Evolutionary conservation across 2,888 invertebrate species (phyloP), one percentile per base, ranked within the genome.

Genomic region (Drosophila silvestris): DNA sequence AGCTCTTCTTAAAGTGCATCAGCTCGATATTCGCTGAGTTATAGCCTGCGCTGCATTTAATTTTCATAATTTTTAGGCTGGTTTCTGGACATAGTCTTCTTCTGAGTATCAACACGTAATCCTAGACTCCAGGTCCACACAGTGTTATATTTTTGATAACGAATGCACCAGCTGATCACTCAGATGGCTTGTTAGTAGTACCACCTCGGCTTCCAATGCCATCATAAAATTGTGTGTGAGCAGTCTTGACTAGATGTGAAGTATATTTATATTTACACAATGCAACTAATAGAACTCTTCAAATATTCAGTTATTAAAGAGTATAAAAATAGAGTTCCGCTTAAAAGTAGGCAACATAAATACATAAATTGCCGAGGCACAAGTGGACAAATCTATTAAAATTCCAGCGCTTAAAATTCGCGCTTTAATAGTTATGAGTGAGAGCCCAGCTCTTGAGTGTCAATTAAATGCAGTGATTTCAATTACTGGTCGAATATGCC

Each of bases 391-490:
- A 1, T 14, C 16, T 0, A 19, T 12, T 22, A n/a, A 37, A 32
- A 9, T 58, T 50, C 58, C 12, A 22, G 35, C n/a, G 26, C 26
- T 26, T 26, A 26, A 26, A 26, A 26, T 26, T n/a, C 3, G 9
- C 5, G 3, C 39, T 61, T 35, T 41, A 57, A 77, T 57, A 28
- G 53, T 35, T 57, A 64, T 41, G 58, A 58, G 28, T n/a, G 19
- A 47, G 14, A 3, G 22, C 4, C 4, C 26, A 22, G 14, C 41
- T 39, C 39, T 50, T 37, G 44, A 39, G 30, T 30, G 53, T 19
- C 60, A 62, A 54, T 70, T 83, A 66, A 71, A 65, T 63, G 47
- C 53, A 63, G 22, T 51, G 63, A 60, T 62, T 59, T 56, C 61
- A 54, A 26, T 68, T 41, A 22, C 53, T 44, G 51, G 4, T 37